Conservation (phyloP, 1,140 invertebrate genomes). For the Phymorhynchus buccinoides region DNA sequence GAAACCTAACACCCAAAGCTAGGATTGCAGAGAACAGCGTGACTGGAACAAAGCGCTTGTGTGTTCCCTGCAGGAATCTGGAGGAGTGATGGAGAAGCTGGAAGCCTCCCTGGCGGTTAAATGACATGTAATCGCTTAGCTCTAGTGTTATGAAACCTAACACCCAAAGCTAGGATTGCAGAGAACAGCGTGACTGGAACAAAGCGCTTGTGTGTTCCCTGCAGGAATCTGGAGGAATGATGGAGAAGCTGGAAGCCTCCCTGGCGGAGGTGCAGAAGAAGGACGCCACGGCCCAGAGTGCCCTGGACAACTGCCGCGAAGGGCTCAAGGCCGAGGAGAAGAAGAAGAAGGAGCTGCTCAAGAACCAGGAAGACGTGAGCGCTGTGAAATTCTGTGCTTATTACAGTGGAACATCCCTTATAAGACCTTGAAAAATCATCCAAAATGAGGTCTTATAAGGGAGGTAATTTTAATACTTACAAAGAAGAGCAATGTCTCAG, state of each 20-base stretch:
- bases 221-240: constrained; percentile 80
- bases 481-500: too few relatives aligned
- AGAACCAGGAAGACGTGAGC: constrained; percentile 79
- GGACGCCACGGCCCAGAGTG: constrained; percentile 81
- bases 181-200: too few relatives aligned
- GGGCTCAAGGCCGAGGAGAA: constrained; percentile 82
- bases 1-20: too few relatives aligned
- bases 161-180: too few relatives aligned
- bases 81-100: constrained; percentile 79
- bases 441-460: too few relatives aligned
- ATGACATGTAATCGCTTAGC: too few relatives aligned
- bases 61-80: constrained; percentile 77
- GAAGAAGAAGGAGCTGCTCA: constrained; percentile 80
- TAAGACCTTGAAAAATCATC: too few relatives aligned
- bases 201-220: neutral
- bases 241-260: constrained; percentile 80
- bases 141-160: too few relatives aligned
- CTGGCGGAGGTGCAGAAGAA: constrained; percentile 80
- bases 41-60: too few relatives aligned
- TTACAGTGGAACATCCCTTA: neutral
- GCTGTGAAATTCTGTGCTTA: neutral
- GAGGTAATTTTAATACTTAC: too few relatives aligned
- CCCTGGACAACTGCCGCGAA: constrained; percentile 81
- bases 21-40: too few relatives aligned
- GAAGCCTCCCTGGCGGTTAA: constrained; percentile 81